phyloP scores from a whole-genome alignment of 2,113 vertebrate species.

The Scortum barcoo region DNA sequence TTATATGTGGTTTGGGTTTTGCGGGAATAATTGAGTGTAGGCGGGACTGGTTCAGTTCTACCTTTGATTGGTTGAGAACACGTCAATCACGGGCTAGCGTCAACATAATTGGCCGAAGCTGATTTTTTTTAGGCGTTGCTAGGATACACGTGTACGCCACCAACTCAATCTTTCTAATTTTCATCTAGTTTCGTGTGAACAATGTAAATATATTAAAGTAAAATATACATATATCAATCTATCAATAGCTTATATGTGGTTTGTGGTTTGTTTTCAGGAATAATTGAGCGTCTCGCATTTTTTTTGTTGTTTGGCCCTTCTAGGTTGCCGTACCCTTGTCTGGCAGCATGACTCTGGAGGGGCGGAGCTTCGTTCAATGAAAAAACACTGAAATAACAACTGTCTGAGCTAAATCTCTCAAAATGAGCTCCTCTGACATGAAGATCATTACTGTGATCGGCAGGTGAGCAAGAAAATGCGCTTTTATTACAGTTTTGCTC shows the following conservation, averaged over 20 bases:
- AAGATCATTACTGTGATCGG: slow-evolving; percentile 81
- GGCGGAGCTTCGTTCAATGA: slow-evolving; percentile 5
- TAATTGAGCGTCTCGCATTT: too few species aligned
- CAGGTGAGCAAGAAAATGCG: slow-evolving; percentile 74
- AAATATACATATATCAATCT: too few species aligned
- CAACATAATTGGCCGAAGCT: too few species aligned
- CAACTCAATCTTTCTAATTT: too few species aligned
- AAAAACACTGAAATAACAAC: too few species aligned
- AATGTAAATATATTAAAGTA: accelerated
- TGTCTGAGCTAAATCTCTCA: not conserved
- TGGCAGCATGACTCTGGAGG: slow-evolving; percentile 34
- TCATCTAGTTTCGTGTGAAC: accelerated
- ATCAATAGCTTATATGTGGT: not conserved
- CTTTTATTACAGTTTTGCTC: not conserved
- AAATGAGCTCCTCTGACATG: slow-evolving; percentile 65
- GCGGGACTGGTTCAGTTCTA: too few species aligned
- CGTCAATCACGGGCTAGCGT: too few species aligned
- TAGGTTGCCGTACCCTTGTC: slow-evolving; percentile 3
- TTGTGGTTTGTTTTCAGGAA: accelerated
- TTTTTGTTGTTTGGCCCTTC: slow-evolving; percentile 15
- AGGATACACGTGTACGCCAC: too few species aligned
- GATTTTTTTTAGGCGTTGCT: too few species aligned
- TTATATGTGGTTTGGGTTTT: not conserved
- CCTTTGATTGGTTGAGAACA: too few species aligned
- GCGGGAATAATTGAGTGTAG: too few species aligned